These are phyloP conservation scores for Cybosia mesomella DNA, from an alignment of 2,888 invertebrate species.

Conservation along the genomic window DNA sequence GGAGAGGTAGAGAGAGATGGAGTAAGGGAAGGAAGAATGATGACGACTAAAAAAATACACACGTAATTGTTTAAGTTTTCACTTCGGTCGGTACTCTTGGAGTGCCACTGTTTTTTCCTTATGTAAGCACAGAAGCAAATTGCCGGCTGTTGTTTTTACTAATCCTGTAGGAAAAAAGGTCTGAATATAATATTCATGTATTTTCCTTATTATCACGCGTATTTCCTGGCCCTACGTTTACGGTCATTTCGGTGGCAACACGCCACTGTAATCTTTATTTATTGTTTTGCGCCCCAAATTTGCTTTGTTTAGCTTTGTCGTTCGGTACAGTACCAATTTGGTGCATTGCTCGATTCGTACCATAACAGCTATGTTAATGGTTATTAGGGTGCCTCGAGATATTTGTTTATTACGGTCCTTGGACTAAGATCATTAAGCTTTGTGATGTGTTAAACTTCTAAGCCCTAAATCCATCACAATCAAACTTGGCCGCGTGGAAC, in stretches of 20 bases:
- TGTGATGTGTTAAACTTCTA: not conserved
- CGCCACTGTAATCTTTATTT: slow-evolving; percentile 57
- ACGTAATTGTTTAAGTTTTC: too few relatives aligned
- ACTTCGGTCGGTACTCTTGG: too few relatives aligned
- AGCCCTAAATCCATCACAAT: not conserved
- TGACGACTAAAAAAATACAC: too few relatives aligned
- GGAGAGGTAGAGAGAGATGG: too few relatives aligned
- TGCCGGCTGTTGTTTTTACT: too few relatives aligned
- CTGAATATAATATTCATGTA: too few relatives aligned
- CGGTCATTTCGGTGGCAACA: slow-evolving; percentile 49
- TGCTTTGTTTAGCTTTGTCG: slow-evolving; percentile 47
- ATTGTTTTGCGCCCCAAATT: slow-evolving; percentile 49
- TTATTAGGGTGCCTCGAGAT: slow-evolving; percentile 33
- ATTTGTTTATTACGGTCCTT: slow-evolving; percentile 18
- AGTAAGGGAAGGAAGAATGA: too few relatives aligned
- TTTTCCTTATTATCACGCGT: not conserved
- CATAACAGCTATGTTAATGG: slow-evolving; percentile 27
- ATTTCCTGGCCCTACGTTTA: slow-evolving; percentile 33
- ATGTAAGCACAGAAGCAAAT: too few relatives aligned
- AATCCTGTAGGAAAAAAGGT: too few relatives aligned
- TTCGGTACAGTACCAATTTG: slow-evolving; percentile 35
- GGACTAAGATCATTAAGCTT: slow-evolving; percentile 1
- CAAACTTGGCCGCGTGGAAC: too few relatives aligned
- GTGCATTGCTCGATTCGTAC: slow-evolving; percentile 38
- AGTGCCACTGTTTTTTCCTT: too few relatives aligned